phyloP scores from a whole-genome alignment of 2,888 invertebrate genomes.

The Homarus gammarus region DNA sequence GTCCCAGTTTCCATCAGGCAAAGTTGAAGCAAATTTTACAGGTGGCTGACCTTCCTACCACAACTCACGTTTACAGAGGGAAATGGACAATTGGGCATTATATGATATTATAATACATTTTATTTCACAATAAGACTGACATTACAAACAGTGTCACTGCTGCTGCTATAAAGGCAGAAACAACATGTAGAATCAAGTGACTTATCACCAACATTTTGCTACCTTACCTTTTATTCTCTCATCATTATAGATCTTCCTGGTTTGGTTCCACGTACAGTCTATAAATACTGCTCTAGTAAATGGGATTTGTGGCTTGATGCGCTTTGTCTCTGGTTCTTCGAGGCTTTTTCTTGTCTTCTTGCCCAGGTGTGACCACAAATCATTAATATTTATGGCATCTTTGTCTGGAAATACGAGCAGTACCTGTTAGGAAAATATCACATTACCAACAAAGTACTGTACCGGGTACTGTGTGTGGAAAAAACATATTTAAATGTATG shows the following conservation, averaged over 20 bases:
- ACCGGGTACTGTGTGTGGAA: no score
- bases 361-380: slow-evolving; percentile 77
- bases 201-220: background rate
- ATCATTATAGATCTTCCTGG: slow-evolving; percentile 91
- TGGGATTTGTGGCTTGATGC: slow-evolving; percentile 77
- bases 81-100: no score
- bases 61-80: no score
- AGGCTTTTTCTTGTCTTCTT: background rate
- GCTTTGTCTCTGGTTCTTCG: slow-evolving; percentile 27
- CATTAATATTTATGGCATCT: slow-evolving; percentile 84
- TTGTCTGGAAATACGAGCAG: slow-evolving; percentile 91
- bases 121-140: no score
- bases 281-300: slow-evolving; percentile 88
- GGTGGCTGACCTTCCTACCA: no score
- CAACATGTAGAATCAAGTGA: background rate
- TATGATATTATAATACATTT: no score
- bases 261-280: slow-evolving; percentile 97
- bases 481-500: no score
- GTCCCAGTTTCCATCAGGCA: no score
- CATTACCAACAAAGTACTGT: no score
- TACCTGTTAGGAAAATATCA: slow-evolving; percentile 82
- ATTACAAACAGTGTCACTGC: no score
- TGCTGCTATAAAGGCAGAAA: background rate
- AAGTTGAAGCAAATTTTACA: no score
- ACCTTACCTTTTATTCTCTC: slow-evolving; percentile 83